Evolutionary conservation across 2,888 invertebrate genomes (phyloP).

Genomic region (Acanthacorydalis orientalis): DNA sequence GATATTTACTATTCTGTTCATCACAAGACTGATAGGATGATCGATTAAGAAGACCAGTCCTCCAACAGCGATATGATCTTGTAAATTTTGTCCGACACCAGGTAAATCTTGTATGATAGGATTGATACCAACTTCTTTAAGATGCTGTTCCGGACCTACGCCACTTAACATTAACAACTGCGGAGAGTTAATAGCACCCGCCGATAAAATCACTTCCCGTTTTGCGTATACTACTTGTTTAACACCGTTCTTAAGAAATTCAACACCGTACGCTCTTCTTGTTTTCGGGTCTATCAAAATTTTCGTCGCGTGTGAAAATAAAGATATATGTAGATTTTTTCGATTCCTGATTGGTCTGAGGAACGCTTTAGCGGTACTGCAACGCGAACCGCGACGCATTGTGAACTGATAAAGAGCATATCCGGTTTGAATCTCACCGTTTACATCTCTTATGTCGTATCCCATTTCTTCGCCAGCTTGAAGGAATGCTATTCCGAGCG

Average conservation of each 20-base stretch:
- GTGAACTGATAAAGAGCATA: constrained; percentile 77
- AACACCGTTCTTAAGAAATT: constrained; percentile 51
- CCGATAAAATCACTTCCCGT: constrained; percentile 69
- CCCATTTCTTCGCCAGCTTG: constrained; percentile 89
- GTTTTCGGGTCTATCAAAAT: constrained; percentile 44
- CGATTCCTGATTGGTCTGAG: constrained; percentile 60
- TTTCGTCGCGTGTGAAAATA: constrained; percentile 65
- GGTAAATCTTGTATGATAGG: constrained; percentile 54
- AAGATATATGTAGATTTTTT: constrained; percentile 63
- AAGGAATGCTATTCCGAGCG: constrained; percentile 66
- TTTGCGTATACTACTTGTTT: constrained; percentile 47
- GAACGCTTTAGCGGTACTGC: constrained; percentile 75
- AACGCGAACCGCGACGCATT: constrained; percentile 69
- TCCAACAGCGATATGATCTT: constrained; percentile 80
- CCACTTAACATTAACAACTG: constrained; percentile 85
- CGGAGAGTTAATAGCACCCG: constrained; percentile 81
- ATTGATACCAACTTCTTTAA: constrained; percentile 49
- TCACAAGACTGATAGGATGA: constrained; percentile 61
- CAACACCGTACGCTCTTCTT: constrained; percentile 59
- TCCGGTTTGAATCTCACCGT: constrained; percentile 74
- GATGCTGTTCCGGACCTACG: constrained; percentile 59
- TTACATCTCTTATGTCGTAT: constrained; percentile 71
- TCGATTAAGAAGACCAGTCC: constrained; percentile 69
- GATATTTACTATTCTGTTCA: constrained; percentile 65
- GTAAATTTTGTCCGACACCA: constrained; percentile 73